Percentiles rank a stretch among this genome's conserved stretches.
Conservation (phyloP, 2,888 invertebrate species). For the Drosophila anceps region DNA sequence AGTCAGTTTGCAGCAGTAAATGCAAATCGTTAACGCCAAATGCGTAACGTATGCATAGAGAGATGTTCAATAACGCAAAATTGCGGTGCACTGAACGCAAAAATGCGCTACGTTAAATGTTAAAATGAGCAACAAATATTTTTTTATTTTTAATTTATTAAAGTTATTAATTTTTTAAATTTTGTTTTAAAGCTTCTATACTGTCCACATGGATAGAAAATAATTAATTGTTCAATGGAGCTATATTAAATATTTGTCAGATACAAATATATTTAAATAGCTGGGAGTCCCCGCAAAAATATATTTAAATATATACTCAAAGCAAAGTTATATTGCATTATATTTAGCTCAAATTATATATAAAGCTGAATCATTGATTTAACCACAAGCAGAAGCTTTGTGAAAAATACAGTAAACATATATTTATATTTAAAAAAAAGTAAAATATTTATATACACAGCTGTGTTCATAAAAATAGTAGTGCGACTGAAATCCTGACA, state of each 20-base stretch:
- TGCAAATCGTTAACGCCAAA: slow-evolving; percentile 9
- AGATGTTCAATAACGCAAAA: background rate
- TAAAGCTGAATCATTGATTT: background rate
- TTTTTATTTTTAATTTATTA: background rate
- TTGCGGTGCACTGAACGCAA: background rate
- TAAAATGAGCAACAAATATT: too few species aligned
- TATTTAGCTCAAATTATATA: background rate
- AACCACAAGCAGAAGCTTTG: background rate
- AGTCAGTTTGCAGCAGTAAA: background rate
- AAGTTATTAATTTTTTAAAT: background rate
- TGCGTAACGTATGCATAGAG: slow-evolving; percentile 6
- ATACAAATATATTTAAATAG: too few species aligned
- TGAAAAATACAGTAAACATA: background rate
- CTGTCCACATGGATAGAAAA: too few species aligned
- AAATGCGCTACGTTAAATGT: background rate
- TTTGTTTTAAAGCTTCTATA: background rate
- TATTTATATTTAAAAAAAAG: background rate
- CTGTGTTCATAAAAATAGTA: too few species aligned
- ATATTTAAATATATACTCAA: background rate
- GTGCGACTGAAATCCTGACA: too few species aligned
- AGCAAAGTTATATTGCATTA: background rate
- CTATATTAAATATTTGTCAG: background rate
- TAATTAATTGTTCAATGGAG: background rate
- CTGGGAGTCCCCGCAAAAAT: background rate
- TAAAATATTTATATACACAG: too few species aligned